Percentiles rank a stretch among this genome's conserved stretches.
These are phyloP conservation scores for Oryctolagus cuniculus DNA, from an alignment of 2,113 vertebrate genomes.

Conservation along the genomic window DNA sequence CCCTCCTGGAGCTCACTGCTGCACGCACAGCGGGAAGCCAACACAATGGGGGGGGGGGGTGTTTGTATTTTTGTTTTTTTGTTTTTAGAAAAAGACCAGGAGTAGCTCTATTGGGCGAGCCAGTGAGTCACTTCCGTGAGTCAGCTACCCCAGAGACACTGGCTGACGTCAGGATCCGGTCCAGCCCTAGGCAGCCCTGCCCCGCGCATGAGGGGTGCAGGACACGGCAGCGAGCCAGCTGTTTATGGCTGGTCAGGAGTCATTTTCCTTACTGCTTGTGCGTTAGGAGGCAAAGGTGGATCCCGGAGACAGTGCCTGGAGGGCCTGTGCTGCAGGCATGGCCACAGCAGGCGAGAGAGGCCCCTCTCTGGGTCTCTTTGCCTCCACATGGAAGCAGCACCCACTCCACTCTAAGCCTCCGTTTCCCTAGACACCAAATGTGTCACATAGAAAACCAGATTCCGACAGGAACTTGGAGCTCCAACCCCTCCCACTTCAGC, in stretches of 20 bases:
- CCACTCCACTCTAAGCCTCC: background rate
- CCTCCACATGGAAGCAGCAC: background rate
- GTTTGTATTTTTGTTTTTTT: background rate
- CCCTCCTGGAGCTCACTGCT: background rate
- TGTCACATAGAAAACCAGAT: background rate
- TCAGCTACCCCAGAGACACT: background rate
- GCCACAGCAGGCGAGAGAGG: background rate
- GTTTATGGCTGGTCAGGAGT: background rate
- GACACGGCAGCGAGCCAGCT: background rate
- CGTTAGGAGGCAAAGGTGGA: background rate
- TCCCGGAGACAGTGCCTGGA: background rate
- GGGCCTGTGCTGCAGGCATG: background rate
- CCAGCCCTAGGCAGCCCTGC: background rate
- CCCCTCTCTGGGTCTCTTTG: rapidly evolving
- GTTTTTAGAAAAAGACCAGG: background rate
- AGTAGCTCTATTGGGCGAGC: background rate
- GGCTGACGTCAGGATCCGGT: background rate
- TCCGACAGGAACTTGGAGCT: background rate
- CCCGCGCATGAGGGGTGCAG: background rate
- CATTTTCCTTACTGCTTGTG: background rate
- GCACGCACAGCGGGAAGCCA: background rate
- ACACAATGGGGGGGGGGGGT: background rate
- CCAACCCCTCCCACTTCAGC: no score
- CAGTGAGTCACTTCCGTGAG: constrained; percentile 48
- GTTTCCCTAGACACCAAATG: background rate